Base-by-base conservation (phyloP, 2,113 vertebrate genomes). In the Trematomus loennbergii region DNA sequence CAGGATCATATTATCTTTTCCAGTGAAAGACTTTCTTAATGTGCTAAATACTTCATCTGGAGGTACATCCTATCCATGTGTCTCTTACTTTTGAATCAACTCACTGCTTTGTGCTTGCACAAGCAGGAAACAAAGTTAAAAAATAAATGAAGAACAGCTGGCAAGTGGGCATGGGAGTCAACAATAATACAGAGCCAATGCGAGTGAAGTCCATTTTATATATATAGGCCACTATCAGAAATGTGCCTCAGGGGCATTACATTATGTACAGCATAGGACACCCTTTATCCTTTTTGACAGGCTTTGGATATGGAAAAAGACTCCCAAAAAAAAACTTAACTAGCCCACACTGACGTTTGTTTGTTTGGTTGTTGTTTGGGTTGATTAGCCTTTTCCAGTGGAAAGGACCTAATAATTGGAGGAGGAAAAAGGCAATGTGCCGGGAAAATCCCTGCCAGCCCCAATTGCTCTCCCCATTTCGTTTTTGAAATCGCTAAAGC, bases 351-450 rank as follows among this genome's bases (percentile, higher is more conserved):
- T 77, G 58, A 36, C 18, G 49, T 83, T 87, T 91, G 75, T 90
- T 90, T 93, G 86, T 89, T 90, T 92, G 81, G 61, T 87, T 92
- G 87, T 87, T 93, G 87, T 91, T 40, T 75, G 73, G 70, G 83
- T 72, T 85, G 75, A 84, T 89, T 79, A 65, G 81, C 45, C 62
- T 86, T 89, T 84, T 91, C 79, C 76, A 72, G 78, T 90, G 82
- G 84, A 90, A 86, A 88, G 63, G 40, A 20, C 75, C 66, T 90
- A 85, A 91, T 87, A 82, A 87, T 88, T 90, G 64, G 74, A 87
- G 75, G 72, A 79, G 79, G 80, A 88, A 87, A 87, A 48, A 67
- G 29, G 78, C 80, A 90, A 82, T 22, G 70, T 92, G 85, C 88
- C 29, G 79, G 88, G 79, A 91, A 82, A 91, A 89, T 85, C 55